Evolutionary conservation across 2,113 vertebrate genomes (phyloP).

Genomic region (Sceloporus undulatus): DNA sequence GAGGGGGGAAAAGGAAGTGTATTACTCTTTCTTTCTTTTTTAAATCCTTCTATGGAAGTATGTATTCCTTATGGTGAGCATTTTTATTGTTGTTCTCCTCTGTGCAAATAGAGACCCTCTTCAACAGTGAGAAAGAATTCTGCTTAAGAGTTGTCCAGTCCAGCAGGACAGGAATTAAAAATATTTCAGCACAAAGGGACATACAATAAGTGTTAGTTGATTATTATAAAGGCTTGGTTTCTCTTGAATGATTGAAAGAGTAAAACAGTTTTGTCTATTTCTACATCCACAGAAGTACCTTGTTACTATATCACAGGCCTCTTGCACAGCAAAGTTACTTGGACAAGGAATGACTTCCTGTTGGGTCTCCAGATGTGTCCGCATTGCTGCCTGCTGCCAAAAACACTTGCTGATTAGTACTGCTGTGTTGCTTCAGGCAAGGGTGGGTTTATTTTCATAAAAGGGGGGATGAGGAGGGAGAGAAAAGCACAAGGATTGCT

Average conservation of each 20-base stretch:
- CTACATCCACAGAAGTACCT: neutral
- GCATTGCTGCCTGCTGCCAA: conserved; percentile 46
- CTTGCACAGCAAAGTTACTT: neutral
- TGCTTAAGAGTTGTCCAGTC: neutral
- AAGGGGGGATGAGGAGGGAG: neutral
- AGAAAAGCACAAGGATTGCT: conserved; percentile 35
- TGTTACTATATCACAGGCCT: neutral
- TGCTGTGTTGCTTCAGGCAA: conserved; percentile 50
- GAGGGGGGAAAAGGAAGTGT: neutral
- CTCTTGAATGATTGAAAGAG: neutral
- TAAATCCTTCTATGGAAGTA: neutral
- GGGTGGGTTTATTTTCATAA: conserved; percentile 47
- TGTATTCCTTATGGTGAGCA: no score
- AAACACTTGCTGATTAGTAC: conserved; percentile 50
- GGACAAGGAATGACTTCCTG: conserved; percentile 40
- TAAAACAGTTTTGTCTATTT: neutral
- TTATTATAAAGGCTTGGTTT: neutral
- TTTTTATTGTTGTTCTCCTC: neutral
- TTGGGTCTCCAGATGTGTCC: conserved; percentile 40
- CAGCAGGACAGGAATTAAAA: neutral
- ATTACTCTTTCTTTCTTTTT: neutral
- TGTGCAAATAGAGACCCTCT: conserved; percentile 14
- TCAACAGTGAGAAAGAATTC: neutral
- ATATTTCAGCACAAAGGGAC: conserved; percentile 34
- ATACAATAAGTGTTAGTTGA: conserved; percentile 29